Evolutionary conservation across 2,797 vertebrate species (phyloP).

Genomic region (Liparis tanakae): DNA sequence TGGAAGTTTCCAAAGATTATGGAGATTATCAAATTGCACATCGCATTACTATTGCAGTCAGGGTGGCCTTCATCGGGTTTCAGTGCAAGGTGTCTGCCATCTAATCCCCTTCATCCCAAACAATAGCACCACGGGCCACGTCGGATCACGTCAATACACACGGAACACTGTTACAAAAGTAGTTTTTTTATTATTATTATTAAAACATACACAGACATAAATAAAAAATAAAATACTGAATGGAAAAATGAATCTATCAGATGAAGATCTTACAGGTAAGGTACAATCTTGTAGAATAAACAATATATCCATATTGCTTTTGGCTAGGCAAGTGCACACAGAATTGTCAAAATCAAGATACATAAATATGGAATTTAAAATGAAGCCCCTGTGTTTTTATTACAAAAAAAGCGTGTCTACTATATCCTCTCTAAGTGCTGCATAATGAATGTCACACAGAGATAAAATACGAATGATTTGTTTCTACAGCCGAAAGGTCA

Average conservation of each 20-base stretch:
- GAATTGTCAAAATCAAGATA: constrained; percentile 81
- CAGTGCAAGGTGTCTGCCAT: constrained; percentile 13
- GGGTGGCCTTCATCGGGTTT: constrained; percentile 38
- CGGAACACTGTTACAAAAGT: constrained; percentile 73
- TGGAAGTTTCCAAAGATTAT: constrained; percentile 43
- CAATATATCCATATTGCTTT: constrained; percentile 79
- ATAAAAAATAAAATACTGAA: constrained; percentile 77
- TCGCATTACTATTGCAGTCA: constrained; percentile 29
- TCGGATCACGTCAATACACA: constrained; percentile 26
- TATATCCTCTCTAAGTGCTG: constrained; percentile 78
- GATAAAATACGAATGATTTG: constrained; percentile 77
- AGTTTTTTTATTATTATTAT: constrained; percentile 63
- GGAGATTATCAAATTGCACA: constrained; percentile 46
- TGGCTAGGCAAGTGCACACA: constrained; percentile 82
- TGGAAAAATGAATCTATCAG: constrained; percentile 54
- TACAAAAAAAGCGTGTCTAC: constrained; percentile 79
- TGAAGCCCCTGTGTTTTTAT: constrained; percentile 81
- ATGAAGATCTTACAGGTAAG: constrained; percentile 68
- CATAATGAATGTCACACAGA: constrained; percentile 76
- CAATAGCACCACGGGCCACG: background rate
- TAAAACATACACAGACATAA: constrained; percentile 77
- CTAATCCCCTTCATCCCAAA: constrained; percentile 5
- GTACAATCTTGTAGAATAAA: constrained; percentile 74
- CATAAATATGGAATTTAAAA: constrained; percentile 84
- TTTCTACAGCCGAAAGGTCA: constrained; percentile 76